A percentile compares a stretch with the other conserved stretches of the same genome.
Evolutionary conservation across 1,140 invertebrate species (phyloP).

Genomic region (Scylla paramamosain): DNA sequence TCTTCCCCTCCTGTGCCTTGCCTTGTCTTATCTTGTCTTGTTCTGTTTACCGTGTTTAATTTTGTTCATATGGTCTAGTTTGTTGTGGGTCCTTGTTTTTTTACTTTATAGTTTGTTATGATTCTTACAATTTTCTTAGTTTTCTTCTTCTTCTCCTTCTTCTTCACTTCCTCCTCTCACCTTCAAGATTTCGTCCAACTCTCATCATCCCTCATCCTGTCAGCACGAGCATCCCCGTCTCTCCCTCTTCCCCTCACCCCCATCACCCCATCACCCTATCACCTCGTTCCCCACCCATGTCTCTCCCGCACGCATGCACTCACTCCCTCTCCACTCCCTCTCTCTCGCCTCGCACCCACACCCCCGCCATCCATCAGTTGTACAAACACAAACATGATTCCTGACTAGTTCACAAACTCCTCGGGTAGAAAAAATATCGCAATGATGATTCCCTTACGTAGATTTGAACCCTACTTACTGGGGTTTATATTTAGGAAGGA

Average conservation of each 20-base stretch:
- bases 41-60: background rate
- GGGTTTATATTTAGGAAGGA: no score
- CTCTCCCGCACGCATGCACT: background rate
- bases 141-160: background rate
- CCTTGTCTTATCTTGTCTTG: background rate
- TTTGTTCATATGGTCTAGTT: background rate
- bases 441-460: background rate
- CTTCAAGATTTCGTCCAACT: background rate
- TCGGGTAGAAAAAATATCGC: background rate
- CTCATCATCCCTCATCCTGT: constrained; percentile 44
- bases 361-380: background rate
- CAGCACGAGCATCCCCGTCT: background rate
- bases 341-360: background rate
- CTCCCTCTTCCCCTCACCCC: background rate
- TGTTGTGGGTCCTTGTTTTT: background rate
- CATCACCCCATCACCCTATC: background rate
- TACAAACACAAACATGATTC: constrained; percentile 15
- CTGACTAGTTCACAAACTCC: background rate
- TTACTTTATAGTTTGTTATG: background rate
- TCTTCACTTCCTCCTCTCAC: background rate
- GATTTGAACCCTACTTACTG: no score
- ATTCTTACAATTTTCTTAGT: background rate
- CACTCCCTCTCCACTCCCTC: background rate
- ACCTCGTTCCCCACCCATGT: background rate
- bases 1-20: background rate